phyloP scores from a whole-genome alignment of 2,113 vertebrate species.

The Protobothrops flavoviridis region DNA sequence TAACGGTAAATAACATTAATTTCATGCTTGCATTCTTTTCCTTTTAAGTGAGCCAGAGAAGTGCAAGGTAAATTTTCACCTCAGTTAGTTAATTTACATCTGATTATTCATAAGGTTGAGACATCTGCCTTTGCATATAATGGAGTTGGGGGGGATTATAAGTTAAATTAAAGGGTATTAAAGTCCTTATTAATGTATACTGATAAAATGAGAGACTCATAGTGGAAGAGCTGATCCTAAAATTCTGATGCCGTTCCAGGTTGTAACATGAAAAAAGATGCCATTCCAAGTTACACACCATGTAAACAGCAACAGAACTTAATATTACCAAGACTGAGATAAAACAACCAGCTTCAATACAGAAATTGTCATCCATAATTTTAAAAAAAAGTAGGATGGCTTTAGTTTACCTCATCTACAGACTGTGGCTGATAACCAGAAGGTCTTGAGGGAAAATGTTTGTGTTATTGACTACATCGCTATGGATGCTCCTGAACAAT shows the following conservation, averaged over 20 bases:
- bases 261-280: neutral
- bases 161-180: neutral
- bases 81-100: slow-evolving; percentile 33
- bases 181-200: neutral
- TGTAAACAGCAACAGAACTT: neutral
- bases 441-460: neutral
- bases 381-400: neutral
- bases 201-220: slow-evolving; percentile 29
- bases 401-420: neutral
- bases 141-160: neutral
- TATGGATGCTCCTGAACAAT: neutral
- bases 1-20: slow-evolving; percentile 49
- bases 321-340: neutral
- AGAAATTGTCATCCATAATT: neutral
- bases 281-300: neutral
- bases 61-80: slow-evolving; percentile 15
- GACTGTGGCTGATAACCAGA: neutral
- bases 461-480: neutral
- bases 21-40: slow-evolving; percentile 35
- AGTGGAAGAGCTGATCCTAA: neutral
- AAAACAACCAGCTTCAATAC: neutral
- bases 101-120: slow-evolving; percentile 22
- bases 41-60: slow-evolving; percentile 30
- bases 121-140: slow-evolving; percentile 12
- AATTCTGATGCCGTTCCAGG: neutral